Evolutionary conservation across 2,888 invertebrate genomes (phyloP).

Genomic region (Entomobrya multifasciata): DNA sequence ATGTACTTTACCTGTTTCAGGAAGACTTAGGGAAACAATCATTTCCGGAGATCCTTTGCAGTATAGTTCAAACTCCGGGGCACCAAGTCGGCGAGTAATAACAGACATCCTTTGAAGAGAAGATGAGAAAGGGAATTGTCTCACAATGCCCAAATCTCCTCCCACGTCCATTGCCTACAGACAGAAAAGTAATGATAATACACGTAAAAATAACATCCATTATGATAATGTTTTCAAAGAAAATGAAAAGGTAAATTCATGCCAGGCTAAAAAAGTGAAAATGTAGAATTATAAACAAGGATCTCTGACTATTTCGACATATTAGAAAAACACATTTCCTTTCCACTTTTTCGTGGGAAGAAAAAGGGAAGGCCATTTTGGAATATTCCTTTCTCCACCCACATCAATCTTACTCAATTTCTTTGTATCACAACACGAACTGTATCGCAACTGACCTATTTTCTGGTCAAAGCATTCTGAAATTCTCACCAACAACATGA

Average conservation of each 20-base stretch:
- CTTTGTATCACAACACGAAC: neutral
- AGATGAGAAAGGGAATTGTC: conserved; percentile 94
- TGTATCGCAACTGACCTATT: conserved; percentile 8
- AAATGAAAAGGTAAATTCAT: no score
- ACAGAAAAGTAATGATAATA: neutral
- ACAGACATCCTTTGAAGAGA: conserved; percentile 94
- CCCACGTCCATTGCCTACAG: conserved; percentile 79
- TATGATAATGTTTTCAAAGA: neutral
- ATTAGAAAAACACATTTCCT: no score
- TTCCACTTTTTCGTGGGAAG: no score
- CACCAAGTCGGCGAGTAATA: conserved; percentile 88
- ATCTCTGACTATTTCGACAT: no score
- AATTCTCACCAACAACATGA: no score
- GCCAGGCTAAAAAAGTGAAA: no score
- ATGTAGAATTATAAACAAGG: no score
- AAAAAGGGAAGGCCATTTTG: no score
- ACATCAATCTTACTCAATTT: neutral
- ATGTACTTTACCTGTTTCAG: conserved; percentile 84
- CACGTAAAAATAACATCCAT: neutral
- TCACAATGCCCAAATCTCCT: conserved; percentile 90
- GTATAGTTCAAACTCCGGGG: conserved; percentile 89
- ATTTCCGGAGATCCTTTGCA: conserved; percentile 97
- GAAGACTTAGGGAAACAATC: conserved; percentile 88
- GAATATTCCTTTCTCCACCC: neutral
- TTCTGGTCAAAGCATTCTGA: neutral